phyloP scores from a whole-genome alignment of 2,113 vertebrate species.

The Prionailurus bengalensis region DNA sequence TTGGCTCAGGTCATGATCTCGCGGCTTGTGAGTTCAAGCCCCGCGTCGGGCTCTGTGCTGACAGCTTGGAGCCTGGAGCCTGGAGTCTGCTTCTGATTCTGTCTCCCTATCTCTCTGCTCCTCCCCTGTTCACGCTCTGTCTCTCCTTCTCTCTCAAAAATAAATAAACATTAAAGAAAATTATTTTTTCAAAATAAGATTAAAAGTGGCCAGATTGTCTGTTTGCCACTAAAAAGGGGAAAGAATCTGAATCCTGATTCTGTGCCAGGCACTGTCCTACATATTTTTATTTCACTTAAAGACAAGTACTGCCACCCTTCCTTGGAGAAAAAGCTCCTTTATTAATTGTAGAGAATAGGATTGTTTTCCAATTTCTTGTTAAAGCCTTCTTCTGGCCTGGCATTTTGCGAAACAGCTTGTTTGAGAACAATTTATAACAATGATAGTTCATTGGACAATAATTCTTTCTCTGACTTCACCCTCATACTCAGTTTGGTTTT shows the following conservation, averaged over 20 bases:
- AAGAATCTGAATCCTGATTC: background rate
- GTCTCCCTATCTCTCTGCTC: too few species aligned
- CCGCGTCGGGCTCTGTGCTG: too few species aligned
- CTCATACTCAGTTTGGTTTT: background rate
- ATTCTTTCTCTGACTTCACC: background rate
- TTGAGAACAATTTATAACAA: background rate
- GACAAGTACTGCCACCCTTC: background rate
- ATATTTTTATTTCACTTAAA: slow-evolving; percentile 5
- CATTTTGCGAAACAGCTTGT: background rate
- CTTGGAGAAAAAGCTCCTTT: background rate
- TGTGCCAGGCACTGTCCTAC: background rate
- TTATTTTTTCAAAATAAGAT: background rate
- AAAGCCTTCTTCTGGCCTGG: background rate
- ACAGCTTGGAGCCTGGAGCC: too few species aligned
- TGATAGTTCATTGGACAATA: background rate
- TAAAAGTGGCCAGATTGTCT: background rate
- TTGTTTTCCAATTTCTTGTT: background rate
- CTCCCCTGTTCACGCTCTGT: too few species aligned
- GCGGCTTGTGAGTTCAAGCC: too few species aligned
- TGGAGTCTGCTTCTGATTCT: too few species aligned
- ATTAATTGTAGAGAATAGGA: background rate
- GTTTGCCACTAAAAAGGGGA: background rate
- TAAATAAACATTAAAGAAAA: too few species aligned
- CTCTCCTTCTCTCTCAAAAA: too few species aligned
- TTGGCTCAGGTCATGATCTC: too few species aligned